phyloP scores from a whole-genome alignment of 2,797 vertebrate species.

The Myiotriccus ornatus region DNA sequence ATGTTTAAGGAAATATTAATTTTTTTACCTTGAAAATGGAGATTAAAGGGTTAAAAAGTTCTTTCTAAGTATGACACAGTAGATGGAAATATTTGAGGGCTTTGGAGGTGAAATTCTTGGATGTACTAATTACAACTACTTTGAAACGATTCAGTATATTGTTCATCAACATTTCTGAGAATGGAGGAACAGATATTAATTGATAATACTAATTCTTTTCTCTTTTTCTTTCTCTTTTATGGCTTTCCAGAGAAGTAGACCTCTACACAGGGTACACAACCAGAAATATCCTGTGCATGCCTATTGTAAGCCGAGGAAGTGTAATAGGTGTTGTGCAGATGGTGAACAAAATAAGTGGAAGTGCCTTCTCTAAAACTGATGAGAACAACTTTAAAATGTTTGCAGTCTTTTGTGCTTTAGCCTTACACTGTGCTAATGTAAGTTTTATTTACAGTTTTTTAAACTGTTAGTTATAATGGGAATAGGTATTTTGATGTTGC shows the following conservation, averaged over 20 bases:
- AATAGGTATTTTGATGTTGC: neutral
- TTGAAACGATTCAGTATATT: rapidly evolving
- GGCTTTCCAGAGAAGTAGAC: constrained; percentile 89
- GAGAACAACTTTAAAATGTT: constrained; percentile 99
- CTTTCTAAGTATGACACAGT: neutral
- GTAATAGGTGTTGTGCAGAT: constrained; percentile 99
- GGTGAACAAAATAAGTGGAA: constrained; percentile 98
- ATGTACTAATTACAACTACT: neutral
- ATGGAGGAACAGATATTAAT: neutral
- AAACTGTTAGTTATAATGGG: neutral
- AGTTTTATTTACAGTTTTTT: constrained; percentile 69
- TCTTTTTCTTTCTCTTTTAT: neutral
- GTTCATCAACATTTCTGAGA: neutral
- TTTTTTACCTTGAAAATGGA: neutral
- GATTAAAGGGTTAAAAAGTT: neutral
- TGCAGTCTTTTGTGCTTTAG: constrained; percentile 98
- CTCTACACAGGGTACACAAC: constrained; percentile 98
- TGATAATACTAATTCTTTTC: neutral
- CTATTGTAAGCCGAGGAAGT: constrained; percentile 94
- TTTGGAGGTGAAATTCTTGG: neutral
- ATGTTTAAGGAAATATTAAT: neutral
- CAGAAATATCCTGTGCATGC: constrained; percentile 98
- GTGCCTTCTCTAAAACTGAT: constrained; percentile 99
- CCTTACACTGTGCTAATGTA: constrained; percentile 99
- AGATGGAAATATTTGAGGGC: neutral